Base-by-base conservation (phyloP, 2,888 invertebrate genomes). In the Brachypterus glaber region DNA sequence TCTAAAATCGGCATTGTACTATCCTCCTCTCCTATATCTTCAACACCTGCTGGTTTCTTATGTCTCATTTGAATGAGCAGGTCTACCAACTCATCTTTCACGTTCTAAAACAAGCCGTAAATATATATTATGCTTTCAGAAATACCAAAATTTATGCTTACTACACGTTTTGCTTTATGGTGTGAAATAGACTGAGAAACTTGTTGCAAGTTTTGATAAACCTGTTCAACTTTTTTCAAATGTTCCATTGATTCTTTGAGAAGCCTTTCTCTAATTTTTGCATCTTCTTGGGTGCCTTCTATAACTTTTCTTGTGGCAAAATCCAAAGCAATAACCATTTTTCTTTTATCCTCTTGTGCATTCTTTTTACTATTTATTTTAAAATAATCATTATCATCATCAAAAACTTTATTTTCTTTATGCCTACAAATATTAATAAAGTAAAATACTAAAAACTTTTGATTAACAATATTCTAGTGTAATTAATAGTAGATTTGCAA, bases 301-400 rank as follows among this genome's bases (percentile, higher is more conserved):
- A 59, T 58, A 3, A 59, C 58, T 43, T 47, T 49, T 17, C 64
- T 48, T 31, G 60, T 59, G 3, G 64, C 64, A 51, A 64, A 62
- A 53, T 64, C 64, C 14, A 66, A 45, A 3, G 64, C 62, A 18
- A 65, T 44, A 25, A 62, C 59, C 54, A 64, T 55, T 44, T 63
- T 61, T 30, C 51, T 48, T 43, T 54, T 59, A 30, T 48, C 59
- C 1, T 62, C 54, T 17, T 68, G 66, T 43, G 40, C 38, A 13
- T 46, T 50, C 4, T 36, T 44, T 9, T 46, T 72, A 60, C 91
- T 86, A 55, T 77, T 78, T 21, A 81, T 74, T 54, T 79, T 77
- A 62, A 89, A 97, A 64, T 96, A 96, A 63, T 96, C 96, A 46
- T 83, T 78, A 60, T 96, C 91, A 59, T 96, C 96, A 61, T 97